phyloP scores from a whole-genome alignment of 2,113 vertebrate genomes.

The Prunella himalayana region DNA sequence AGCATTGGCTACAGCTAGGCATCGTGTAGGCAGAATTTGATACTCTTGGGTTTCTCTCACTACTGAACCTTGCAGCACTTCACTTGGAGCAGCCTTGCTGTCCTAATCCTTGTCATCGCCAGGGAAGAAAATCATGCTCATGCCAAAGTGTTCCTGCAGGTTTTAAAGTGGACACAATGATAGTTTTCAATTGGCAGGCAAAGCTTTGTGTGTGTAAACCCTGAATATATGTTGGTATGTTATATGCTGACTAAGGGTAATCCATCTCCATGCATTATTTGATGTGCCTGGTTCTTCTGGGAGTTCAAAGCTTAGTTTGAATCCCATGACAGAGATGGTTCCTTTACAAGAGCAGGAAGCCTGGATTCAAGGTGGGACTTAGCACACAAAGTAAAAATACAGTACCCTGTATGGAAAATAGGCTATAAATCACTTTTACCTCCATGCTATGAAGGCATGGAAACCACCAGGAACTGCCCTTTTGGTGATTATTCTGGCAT shows the following conservation, averaged over 20 bases:
- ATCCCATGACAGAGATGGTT: neutral
- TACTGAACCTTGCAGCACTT: slow-evolving; percentile 9
- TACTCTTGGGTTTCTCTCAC: slow-evolving; percentile 33
- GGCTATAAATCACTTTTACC: neutral
- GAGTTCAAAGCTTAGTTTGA: neutral
- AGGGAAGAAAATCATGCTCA: neutral
- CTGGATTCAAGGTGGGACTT: neutral
- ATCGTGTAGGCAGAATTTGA: slow-evolving; percentile 63
- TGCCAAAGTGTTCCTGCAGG: neutral
- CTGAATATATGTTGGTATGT: neutral
- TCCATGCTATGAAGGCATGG: neutral
- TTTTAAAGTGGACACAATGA: neutral
- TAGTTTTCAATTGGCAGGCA: neutral
- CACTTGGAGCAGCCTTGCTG: neutral
- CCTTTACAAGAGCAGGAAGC: neutral
- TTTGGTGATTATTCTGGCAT: neutral
- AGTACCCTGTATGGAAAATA: neutral
- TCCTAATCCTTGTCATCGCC: neutral
- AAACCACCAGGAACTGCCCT: neutral
- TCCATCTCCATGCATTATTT: neutral
- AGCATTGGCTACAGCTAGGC: slow-evolving; percentile 13
- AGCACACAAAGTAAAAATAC: neutral
- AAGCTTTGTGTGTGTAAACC: neutral
- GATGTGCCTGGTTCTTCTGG: neutral
- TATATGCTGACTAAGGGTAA: neutral